phyloP scores from a whole-genome alignment of 2,888 invertebrate genomes.

The Parochlus steinenii region DNA sequence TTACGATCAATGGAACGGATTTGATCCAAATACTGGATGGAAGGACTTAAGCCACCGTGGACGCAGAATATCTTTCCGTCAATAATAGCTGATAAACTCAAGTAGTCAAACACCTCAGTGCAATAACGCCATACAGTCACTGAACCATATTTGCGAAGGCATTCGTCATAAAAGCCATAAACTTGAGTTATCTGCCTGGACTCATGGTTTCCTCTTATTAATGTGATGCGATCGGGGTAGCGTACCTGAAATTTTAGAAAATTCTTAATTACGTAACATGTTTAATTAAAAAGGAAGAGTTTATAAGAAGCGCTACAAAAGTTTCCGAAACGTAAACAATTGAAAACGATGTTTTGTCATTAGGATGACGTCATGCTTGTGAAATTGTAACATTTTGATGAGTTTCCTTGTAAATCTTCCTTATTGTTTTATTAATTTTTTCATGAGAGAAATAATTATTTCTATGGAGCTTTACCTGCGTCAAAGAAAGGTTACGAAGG shows the following conservation, averaged over 20 bases:
- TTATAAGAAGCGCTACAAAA: background rate
- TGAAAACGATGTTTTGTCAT: background rate
- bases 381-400: constrained; percentile 1
- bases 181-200: constrained; percentile 99
- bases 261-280: background rate
- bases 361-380: background rate
- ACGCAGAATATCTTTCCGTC: constrained; percentile 99
- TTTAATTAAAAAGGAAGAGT: background rate
- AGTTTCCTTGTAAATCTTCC: too few species aligned
- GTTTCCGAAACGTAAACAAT: background rate
- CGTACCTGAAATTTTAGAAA: constrained; percentile 49
- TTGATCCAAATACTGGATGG: constrained; percentile 96
- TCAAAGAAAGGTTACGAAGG: too few species aligned
- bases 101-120: constrained; percentile 97
- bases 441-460: too few species aligned
- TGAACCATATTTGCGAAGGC: constrained; percentile 94
- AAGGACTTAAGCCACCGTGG: constrained; percentile 95
- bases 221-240: constrained; percentile 95
- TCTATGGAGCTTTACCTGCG: too few species aligned
- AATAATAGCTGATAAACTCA: constrained; percentile 91
- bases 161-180: constrained; percentile 99
- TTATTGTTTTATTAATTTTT: too few species aligned
- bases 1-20: constrained; percentile 97
- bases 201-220: constrained; percentile 97
- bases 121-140: constrained; percentile 99